Evolutionary conservation across 2,888 invertebrate species (phyloP).

Genomic region (Lochmaea capreae): DNA sequence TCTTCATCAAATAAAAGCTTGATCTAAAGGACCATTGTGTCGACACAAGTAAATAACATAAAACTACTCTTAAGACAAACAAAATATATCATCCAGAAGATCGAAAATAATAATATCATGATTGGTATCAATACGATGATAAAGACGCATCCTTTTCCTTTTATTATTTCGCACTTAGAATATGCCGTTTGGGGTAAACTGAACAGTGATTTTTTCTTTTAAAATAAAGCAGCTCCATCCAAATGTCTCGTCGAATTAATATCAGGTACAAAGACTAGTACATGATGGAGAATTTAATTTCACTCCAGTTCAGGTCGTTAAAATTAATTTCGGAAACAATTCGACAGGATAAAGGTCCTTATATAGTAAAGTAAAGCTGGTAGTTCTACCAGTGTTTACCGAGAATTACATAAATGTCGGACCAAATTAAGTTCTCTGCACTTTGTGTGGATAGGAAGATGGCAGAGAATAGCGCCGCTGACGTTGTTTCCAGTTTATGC

Average conservation of each 20-base stretch:
- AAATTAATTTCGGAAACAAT: slow-evolving; percentile 35
- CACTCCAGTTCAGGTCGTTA: slow-evolving; percentile 13
- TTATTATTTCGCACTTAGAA: too few species aligned
- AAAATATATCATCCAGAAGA: too few species aligned
- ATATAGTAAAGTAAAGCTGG: slow-evolving; percentile 21
- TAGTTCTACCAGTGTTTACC: slow-evolving; percentile 23
- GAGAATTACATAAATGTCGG: slow-evolving; percentile 33
- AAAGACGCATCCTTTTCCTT: too few species aligned
- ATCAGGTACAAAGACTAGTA: not conserved
- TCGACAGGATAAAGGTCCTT: slow-evolving; percentile 23
- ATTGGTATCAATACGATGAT: too few species aligned
- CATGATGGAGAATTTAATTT: slow-evolving; percentile 20
- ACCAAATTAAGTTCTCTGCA: slow-evolving; percentile 31
- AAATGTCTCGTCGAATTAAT: not conserved
- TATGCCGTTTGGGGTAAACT: too few species aligned
- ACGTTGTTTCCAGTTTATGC: slow-evolving; percentile 10
- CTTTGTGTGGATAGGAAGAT: slow-evolving; percentile 22
- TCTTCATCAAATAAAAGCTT: too few species aligned
- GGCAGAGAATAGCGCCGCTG: slow-evolving; percentile 10
- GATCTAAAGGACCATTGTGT: too few species aligned
- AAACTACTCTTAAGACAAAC: too few species aligned
- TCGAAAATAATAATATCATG: too few species aligned
- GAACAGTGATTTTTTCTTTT: too few species aligned
- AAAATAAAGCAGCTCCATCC: not conserved
- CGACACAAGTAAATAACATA: too few species aligned